phyloP scores from a whole-genome alignment of 1,140 invertebrate genomes.

The Andrena cerasifolii region DNA sequence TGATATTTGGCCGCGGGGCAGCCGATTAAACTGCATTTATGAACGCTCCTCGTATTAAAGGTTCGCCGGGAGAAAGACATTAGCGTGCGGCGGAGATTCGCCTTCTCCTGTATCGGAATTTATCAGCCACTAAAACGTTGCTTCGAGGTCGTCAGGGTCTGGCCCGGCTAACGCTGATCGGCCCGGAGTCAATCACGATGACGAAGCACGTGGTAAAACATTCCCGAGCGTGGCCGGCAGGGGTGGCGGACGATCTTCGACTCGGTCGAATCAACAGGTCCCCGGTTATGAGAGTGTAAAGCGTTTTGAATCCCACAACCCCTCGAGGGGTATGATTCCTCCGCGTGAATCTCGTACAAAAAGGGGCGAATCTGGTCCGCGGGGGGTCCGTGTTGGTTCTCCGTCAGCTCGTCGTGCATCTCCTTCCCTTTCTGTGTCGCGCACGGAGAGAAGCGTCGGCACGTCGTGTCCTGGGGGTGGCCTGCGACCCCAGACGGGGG shows the following conservation, averaged over 20 bases:
- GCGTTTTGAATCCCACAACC: constrained; percentile 79
- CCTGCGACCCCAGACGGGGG: constrained; percentile 50
- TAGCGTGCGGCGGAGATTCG: not conserved
- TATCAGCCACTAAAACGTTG: constrained; percentile 18
- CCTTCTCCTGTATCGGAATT: not conserved
- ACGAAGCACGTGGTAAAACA: constrained; percentile 22
- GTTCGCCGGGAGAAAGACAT: not conserved
- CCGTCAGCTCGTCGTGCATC: constrained; percentile 3
- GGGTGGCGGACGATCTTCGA: constrained; percentile 50
- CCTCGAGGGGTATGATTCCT: constrained; percentile 78
- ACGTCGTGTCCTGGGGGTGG: constrained; percentile 53
- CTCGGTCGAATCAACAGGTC: constrained; percentile 79
- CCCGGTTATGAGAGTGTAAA: constrained; percentile 80
- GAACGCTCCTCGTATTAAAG: not conserved
- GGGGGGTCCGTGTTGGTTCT: constrained; percentile 63
- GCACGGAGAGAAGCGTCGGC: constrained; percentile 51
- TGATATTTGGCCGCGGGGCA: not conserved
- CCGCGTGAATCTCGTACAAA: constrained; percentile 73
- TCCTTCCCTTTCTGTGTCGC: constrained; percentile 21
- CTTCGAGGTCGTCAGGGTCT: not conserved
- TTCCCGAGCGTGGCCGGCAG: constrained; percentile 10
- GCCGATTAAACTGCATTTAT: constrained; percentile 19
- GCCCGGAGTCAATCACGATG: constrained; percentile 24
- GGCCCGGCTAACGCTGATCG: too few relatives aligned
- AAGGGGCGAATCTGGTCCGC: constrained; percentile 70